Base-by-base conservation (phyloP, 2,113 vertebrate species). In the Paracanthobrama guichenoti region DNA sequence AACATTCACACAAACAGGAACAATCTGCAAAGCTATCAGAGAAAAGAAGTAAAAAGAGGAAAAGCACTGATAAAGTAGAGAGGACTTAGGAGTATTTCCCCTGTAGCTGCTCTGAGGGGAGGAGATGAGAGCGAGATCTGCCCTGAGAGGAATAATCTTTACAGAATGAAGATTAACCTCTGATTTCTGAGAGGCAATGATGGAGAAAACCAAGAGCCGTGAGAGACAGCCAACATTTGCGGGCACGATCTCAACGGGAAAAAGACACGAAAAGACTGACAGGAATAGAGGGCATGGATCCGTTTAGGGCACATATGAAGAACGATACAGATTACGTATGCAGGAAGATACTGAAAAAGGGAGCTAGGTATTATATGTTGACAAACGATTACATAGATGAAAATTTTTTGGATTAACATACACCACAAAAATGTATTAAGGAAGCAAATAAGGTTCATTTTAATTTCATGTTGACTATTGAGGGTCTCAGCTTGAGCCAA, bases 1-100 rank as follows among this genome's bases (percentile, higher is more conserved):
- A 83, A 72, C 60, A 81, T 83, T 64, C 77, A 81, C 83, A 84
- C 72, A 64, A 66, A 84, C 82, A 22, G 78, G 64, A 57, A 88
- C 84, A 82, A 88, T 88, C 81, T 78, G 55, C 72, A 81, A 72
- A 88, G 82, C 82, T 81, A 77, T 84, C 82, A 88, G 81, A 84
- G 71, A 50, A 77, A 67, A 55, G 46, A 55, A 72, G 66, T 31
- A 75, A 46, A 75, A 74, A 80, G 62, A 88, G 48, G 81, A 42
- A 76, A 78, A 84, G 24, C 72, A 84, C 90, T 28, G 64, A 81
- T 81, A 81, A 67, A 80, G 78, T 20, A 66, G 60, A 80, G 9
- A 46, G 60, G 78, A 67, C 78, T 80, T 66, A 50, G 60, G 26
- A 50, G 60, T 67, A 75, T 80, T 80, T 66, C 44, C 42, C 42